Percentiles rank a stretch among this genome's conserved stretches.
Conservation (phyloP, 1,140 invertebrate species). For the Drosophila varians region DNA sequence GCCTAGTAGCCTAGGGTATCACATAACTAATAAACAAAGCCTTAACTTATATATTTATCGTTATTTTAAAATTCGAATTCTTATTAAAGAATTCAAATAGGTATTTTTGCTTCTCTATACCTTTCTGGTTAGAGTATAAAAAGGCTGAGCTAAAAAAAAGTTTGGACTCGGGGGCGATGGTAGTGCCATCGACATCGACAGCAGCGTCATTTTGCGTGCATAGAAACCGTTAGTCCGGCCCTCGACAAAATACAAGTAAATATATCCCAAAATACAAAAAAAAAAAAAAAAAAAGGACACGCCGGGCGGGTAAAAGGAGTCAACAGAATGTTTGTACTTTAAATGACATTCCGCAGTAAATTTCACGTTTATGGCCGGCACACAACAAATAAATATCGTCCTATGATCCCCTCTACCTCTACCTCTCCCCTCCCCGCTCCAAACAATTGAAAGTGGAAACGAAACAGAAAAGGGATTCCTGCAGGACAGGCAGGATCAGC, state of each 20-base stretch:
- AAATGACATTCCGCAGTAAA: constrained; percentile 82
- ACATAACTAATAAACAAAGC: too few relatives aligned
- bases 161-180: background rate
- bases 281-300: constrained; percentile 6
- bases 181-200: constrained; percentile 46
- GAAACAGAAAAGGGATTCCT: constrained; percentile 19
- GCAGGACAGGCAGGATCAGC: constrained; percentile 26
- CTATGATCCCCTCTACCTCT: too few relatives aligned
- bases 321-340: constrained; percentile 69
- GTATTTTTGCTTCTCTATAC: too few relatives aligned
- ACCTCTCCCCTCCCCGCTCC: background rate
- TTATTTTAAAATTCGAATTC: too few relatives aligned
- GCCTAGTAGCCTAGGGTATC: too few relatives aligned
- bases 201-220: constrained; percentile 75
- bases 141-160: background rate
- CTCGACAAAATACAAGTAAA: constrained; percentile 41
- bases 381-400: constrained; percentile 75
- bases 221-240: constrained; percentile 71
- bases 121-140: background rate
- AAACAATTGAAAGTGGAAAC: constrained; percentile 44
- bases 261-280: constrained; percentile 23
- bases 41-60: too few relatives aligned
- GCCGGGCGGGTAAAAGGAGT: background rate
- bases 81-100: too few relatives aligned
- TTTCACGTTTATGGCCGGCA: constrained; percentile 81